Evolutionary conservation across 2,797 vertebrate species (phyloP).

Genomic region (Apodemus agrarius): DNA sequence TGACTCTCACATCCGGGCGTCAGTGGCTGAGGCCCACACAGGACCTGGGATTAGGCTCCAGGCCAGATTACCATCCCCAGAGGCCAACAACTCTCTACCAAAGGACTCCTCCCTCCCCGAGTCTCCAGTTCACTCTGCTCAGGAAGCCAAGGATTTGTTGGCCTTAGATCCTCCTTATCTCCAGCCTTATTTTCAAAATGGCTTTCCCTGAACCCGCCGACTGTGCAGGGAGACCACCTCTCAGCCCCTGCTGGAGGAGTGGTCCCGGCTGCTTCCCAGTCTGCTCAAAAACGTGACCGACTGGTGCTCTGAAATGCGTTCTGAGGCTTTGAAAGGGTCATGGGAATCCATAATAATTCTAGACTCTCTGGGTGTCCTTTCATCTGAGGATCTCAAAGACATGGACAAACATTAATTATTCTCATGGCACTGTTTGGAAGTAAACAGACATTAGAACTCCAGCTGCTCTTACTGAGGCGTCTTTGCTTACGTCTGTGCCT

Average conservation of each 20-base stretch:
- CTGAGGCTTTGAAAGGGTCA: conserved; percentile 16
- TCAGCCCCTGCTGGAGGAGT: not conserved
- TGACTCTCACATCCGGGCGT: not conserved
- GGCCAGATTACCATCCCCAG: not conserved
- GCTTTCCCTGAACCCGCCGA: not conserved
- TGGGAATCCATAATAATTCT: not conserved
- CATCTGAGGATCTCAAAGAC: conserved; percentile 55
- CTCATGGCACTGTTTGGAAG: not conserved
- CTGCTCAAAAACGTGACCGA: not conserved
- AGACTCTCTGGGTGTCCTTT: conserved; percentile 35
- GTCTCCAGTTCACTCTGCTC: not conserved
- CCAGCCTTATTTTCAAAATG: not conserved
- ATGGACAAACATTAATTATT: conserved; percentile 57
- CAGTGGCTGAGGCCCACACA: fast-evolving
- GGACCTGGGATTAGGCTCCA: not conserved
- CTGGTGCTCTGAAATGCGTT: not conserved
- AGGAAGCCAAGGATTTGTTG: not conserved
- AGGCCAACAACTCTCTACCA: not conserved
- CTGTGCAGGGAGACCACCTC: not conserved
- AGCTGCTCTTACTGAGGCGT: not conserved
- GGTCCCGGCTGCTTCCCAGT: not conserved
- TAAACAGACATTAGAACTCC: conserved; percentile 17
- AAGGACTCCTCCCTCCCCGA: not conserved
- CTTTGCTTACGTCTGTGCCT: not conserved
- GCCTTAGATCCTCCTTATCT: not conserved